Evolutionary conservation across 2,888 invertebrate genomes (phyloP), one percentile per base, ranked within the genome.

Genomic region (Lochmaea capreae): DNA sequence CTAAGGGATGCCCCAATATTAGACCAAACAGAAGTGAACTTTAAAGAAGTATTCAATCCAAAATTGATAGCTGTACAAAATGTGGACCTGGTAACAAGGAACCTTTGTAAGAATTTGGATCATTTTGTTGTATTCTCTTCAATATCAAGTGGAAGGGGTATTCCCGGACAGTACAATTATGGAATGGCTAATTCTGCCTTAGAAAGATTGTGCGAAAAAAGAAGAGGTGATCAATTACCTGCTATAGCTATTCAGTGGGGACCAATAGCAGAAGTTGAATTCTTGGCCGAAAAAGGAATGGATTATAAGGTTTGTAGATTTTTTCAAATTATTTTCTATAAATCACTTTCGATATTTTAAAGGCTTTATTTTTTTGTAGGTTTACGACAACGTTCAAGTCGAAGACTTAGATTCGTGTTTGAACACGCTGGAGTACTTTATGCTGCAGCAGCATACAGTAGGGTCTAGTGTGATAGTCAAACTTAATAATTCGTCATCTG

Each of bases 31-130:
- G 79, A 80, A 3, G 87, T 89, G 58, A 84, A 81, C 18, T 92
- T 90, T 79, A 85, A 88, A 72, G 88, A 88, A n/a, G 90, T 89
- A 0, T 88, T 89, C 73, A 85, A 84, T n/a, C 88, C 91, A 0
- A 93, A 93, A 85, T 90, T 90, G 5, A 82, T 86, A 76, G 90
- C 90, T 16, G 91, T 92, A 0, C 83, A 87, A 62, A 87, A 90
- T 78, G 81, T 93, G 66, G 92, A 93, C 81, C 59, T 77, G 43
- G 52, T 89, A 0, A 88, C 90, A 0, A 87, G 92, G 70, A 85
- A 86, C 59, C 66, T 22, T 16, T 91, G 91, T 67, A 84, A 85
- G 0, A 18, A 80, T 4, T 79, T 89, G 16, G 79, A 81, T n/a
- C 76, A 80, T 67, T 83, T 82, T 70, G 82, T 83, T 2, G 80